Evolutionary conservation across 2,113 vertebrate species (phyloP).

Genomic region (Jaculus jaculus): DNA sequence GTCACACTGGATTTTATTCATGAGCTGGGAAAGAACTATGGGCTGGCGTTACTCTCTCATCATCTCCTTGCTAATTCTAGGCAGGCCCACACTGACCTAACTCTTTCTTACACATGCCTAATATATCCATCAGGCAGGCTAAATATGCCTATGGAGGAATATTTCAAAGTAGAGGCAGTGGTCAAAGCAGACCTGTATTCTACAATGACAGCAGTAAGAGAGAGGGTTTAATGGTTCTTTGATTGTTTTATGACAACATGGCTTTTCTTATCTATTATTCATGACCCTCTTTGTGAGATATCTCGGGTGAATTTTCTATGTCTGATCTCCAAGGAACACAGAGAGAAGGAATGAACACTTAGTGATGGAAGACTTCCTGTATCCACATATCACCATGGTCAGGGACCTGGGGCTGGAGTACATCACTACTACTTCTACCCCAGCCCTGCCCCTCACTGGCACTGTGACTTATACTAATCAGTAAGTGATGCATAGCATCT

Average conservation of each 20-base stretch:
- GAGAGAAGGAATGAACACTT: background rate
- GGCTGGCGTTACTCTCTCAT: background rate
- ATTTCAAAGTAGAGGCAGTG: background rate
- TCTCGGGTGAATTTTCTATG: background rate
- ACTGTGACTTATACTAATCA: background rate
- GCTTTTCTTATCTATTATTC: slow-evolving; percentile 42
- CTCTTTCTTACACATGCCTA: background rate
- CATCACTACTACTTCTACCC: background rate
- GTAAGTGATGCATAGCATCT: background rate
- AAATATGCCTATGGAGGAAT: background rate
- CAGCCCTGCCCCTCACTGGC: background rate
- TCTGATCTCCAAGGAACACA: background rate
- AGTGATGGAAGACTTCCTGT: background rate
- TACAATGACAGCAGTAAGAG: background rate
- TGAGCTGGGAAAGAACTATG: background rate
- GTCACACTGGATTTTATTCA: fast-evolving
- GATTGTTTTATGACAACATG: slow-evolving; percentile 22
- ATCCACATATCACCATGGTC: background rate
- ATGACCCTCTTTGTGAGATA: background rate
- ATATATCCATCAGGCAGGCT: background rate
- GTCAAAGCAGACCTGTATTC: background rate
- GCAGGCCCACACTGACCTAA: background rate
- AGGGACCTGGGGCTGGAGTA: background rate
- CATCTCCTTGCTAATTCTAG: background rate
- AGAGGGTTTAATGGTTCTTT: background rate